Evolutionary conservation across 2,888 invertebrate species (phyloP).

Genomic region (Leptinotarsa peninsularis): DNA sequence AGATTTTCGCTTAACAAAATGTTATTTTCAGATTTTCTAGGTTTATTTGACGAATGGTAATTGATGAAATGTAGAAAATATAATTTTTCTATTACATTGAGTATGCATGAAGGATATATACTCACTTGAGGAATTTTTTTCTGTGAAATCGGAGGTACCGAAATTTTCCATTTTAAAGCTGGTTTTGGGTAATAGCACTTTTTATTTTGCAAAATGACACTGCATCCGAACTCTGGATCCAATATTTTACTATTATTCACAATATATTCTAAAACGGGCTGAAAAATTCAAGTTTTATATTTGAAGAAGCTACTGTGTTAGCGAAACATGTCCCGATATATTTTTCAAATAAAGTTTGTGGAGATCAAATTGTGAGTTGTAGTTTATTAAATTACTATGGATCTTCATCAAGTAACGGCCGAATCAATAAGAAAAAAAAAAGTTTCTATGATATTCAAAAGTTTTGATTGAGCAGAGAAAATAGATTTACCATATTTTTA

Average conservation of each 20-base stretch:
- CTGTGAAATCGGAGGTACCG: conserved; percentile 32
- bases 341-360: too few species aligned
- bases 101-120: background rate
- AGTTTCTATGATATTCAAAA: background rate
- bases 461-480: background rate
- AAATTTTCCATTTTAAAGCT: conserved; percentile 46
- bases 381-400: too few species aligned
- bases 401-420: too few species aligned
- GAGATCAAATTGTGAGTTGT: too few species aligned
- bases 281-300: conserved; percentile 32
- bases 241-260: conserved; percentile 48
- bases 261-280: conserved; percentile 51
- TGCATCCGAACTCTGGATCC: conserved; percentile 50
- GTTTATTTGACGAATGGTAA: background rate
- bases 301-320: too few species aligned
- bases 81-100: too few species aligned
- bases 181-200: conserved; percentile 47
- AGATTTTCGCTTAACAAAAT: too few species aligned
- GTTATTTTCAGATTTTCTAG: too few species aligned
- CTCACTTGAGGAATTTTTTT: conserved; percentile 23
- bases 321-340: too few species aligned
- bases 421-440: too few species aligned
- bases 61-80: too few species aligned
- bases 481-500: conserved; percentile 43
- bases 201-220: conserved; percentile 50